Percentiles rank a stretch among this genome's conserved stretches.
Conservation (phyloP, 2,113 vertebrate species). For the Sinosuthora webbiana region DNA sequence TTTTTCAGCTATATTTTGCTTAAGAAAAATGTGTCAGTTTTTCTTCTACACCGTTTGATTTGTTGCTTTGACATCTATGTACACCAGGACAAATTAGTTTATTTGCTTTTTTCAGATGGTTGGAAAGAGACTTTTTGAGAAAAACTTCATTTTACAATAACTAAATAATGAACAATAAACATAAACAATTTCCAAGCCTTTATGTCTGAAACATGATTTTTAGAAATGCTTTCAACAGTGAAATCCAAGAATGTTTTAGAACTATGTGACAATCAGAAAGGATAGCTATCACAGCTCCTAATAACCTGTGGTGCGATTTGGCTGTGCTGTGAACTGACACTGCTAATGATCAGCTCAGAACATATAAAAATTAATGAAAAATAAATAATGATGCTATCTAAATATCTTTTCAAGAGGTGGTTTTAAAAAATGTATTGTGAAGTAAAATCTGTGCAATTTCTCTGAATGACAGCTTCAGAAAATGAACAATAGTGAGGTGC, state of each 20-base stretch:
- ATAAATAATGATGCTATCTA: neutral
- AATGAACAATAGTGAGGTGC: neutral
- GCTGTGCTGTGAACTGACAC: neutral
- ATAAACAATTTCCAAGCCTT: neutral
- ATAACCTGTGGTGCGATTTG: neutral
- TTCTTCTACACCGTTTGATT: neutral
- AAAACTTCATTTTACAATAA: neutral
- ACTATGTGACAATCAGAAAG: neutral
- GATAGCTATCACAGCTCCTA: neutral
- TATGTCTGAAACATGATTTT: accelerated
- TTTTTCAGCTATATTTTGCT: neutral
- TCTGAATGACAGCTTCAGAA: neutral
- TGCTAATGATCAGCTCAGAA: neutral
- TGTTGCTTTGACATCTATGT: neutral
- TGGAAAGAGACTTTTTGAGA: neutral
- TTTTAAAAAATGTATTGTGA: neutral
- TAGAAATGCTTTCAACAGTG: neutral
- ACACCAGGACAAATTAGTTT: neutral
- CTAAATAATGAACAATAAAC: neutral
- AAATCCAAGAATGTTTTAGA: neutral
- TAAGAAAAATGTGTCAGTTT: neutral
- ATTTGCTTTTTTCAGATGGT: neutral
- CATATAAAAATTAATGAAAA: neutral
- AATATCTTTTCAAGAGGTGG: neutral
- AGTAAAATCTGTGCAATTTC: neutral